Conservation (phyloP, 2,113 vertebrate species). For the Strix aluco region DNA sequence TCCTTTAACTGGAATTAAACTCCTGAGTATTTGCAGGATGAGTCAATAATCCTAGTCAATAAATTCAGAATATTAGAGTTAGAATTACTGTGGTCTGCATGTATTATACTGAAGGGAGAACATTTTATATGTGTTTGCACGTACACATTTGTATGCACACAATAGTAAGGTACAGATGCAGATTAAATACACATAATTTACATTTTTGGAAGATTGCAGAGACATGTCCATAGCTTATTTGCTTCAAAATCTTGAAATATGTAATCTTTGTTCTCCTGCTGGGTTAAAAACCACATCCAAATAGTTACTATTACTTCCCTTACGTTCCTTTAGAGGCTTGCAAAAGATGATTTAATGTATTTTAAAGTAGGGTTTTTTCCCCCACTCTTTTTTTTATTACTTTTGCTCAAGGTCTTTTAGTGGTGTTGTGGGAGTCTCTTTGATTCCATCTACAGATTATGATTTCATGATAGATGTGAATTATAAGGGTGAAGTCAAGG, state of each 20-base stretch:
- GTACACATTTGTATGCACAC: not conserved
- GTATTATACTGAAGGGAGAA: not conserved
- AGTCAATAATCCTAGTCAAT: not conserved
- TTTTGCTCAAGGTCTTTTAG: not conserved
- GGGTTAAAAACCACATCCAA: not conserved
- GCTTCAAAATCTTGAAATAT: conserved; percentile 13
- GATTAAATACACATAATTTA: not conserved
- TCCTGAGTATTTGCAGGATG: not conserved
- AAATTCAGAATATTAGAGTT: not conserved
- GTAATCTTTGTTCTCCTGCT: not conserved
- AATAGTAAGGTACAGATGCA: not conserved
- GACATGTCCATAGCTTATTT: not conserved
- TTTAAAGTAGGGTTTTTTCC: not conserved
- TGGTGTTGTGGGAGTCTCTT: not conserved
- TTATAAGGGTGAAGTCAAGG: not conserved
- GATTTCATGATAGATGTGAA: not conserved
- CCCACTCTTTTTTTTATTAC: not conserved
- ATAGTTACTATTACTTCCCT: conserved; percentile 13
- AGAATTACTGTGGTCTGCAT: not conserved
- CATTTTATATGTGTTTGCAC: not conserved
- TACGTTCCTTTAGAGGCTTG: conserved; percentile 33
- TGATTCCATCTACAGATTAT: not conserved
- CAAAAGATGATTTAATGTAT: not conserved
- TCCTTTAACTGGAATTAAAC: not conserved
- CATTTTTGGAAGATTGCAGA: not conserved